phyloP scores from a whole-genome alignment of 2,888 invertebrate species.

The Ischnura elegans region DNA sequence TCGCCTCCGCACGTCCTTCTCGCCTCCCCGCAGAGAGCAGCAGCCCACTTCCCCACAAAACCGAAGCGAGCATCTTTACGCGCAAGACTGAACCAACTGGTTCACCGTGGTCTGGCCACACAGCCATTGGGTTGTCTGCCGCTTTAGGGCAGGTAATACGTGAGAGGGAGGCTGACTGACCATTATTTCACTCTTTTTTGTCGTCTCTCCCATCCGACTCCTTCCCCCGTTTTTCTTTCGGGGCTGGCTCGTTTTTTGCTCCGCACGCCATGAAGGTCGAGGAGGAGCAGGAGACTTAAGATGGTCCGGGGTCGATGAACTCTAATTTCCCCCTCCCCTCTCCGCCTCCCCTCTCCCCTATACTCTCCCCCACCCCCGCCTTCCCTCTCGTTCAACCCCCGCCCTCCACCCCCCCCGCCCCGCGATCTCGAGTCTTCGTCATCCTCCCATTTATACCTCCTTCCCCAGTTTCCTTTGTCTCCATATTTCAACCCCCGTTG shows the following conservation, averaged over 20 bases:
- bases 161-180: constrained; percentile 40
- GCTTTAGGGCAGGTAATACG: constrained; percentile 50
- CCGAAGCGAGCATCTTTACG: constrained; percentile 54
- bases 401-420: neutral
- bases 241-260: constrained; percentile 48
- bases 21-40: no score
- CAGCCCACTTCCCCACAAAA: constrained; percentile 51
- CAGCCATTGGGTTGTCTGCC: constrained; percentile 35
- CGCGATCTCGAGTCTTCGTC: no score
- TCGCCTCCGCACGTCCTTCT: neutral
- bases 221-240: constrained; percentile 38
- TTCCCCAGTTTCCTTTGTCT: constrained; percentile 9
- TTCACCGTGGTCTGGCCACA: constrained; percentile 38
- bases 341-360: neutral
- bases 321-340: neutral
- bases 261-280: neutral
- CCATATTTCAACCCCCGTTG: neutral
- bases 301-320: constrained; percentile 43
- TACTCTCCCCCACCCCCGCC: neutral
- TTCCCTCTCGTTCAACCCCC: neutral
- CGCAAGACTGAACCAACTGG: constrained; percentile 65
- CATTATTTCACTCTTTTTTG: constrained; percentile 59
- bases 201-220: neutral
- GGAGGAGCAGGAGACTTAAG: neutral
- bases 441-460: neutral